Evolutionary conservation across 2,888 invertebrate genomes (phyloP).

Genomic region (Philaethria dido): DNA sequence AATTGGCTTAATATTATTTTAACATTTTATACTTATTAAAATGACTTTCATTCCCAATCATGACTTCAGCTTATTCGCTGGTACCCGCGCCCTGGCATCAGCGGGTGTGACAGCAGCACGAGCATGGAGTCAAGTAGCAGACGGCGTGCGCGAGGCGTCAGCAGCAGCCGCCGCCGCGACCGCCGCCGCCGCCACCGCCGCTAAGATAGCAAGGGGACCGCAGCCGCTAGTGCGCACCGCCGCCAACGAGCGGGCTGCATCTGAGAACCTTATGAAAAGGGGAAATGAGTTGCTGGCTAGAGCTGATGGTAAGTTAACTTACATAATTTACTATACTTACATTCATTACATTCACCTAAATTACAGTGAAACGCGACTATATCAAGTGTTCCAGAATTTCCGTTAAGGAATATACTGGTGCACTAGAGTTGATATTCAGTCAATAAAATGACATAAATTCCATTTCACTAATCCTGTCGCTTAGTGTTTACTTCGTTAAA

Average conservation of each 20-base stretch:
- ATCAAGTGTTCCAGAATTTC: too few relatives aligned
- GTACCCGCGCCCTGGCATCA: conserved; percentile 89
- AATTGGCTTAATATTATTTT: too few relatives aligned
- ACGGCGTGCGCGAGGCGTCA: conserved; percentile 68
- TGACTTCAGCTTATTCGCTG: conserved; percentile 86
- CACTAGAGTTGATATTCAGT: too few relatives aligned
- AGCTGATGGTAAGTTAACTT: conserved; percentile 59
- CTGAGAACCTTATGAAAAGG: conserved; percentile 80
- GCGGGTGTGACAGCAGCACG: conserved; percentile 87
- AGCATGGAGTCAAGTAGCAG: conserved; percentile 85
- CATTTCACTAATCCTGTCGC: too few relatives aligned
- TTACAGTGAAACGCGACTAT: too few relatives aligned
- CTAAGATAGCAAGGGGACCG: conserved; percentile 71
- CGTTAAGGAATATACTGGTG: too few relatives aligned
- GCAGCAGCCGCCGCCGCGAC: conserved; percentile 67
- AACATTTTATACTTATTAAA: too few relatives aligned
- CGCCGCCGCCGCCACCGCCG: conserved; percentile 62
- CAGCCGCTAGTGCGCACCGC: conserved; percentile 63
- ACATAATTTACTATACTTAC: too few relatives aligned
- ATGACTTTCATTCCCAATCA: too few relatives aligned
- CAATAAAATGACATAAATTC: too few relatives aligned
- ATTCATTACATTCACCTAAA: too few relatives aligned
- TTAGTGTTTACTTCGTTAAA: too few relatives aligned
- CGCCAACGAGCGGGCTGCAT: conserved; percentile 76
- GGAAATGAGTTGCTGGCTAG: conserved; percentile 71